Evolutionary conservation across 2,888 invertebrate genomes (phyloP).

Genomic region (Xanthia icteritia): DNA sequence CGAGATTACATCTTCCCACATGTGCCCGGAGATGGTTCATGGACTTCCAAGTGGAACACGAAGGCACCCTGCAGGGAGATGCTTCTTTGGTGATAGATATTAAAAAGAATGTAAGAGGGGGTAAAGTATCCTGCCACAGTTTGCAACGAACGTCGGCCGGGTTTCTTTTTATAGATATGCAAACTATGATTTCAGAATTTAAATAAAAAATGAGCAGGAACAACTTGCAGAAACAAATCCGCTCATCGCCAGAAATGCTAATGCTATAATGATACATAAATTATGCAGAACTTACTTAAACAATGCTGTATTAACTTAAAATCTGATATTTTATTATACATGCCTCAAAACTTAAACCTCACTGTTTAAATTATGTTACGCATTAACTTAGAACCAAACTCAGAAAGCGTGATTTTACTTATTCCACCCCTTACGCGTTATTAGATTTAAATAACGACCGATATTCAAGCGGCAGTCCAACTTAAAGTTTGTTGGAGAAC

Average conservation of each 20-base stretch:
- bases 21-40: not conserved
- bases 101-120: not conserved
- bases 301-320: not conserved
- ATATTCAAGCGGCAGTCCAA: constrained; percentile 59
- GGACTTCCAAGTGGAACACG: not conserved
- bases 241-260: not conserved
- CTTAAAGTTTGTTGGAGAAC: constrained; percentile 56
- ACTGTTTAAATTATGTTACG: constrained; percentile 44
- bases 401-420: constrained; percentile 50
- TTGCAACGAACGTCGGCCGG: too few relatives aligned
- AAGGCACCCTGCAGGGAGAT: not conserved
- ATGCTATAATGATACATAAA: not conserved
- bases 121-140: not conserved
- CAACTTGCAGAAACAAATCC: not conserved
- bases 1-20: not conserved
- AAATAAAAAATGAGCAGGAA: not conserved
- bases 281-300: not conserved
- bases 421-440: constrained; percentile 64
- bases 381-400: constrained; percentile 39
- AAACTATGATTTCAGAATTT: too few relatives aligned
- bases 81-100: not conserved
- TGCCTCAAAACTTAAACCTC: constrained; percentile 33
- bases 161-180: too few relatives aligned
- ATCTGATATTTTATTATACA: constrained; percentile 15
- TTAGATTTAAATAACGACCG: constrained; percentile 64